These are phyloP conservation scores for Bostrychus sinensis DNA, from an alignment of 2,113 vertebrate species.

Conservation along the genomic window DNA sequence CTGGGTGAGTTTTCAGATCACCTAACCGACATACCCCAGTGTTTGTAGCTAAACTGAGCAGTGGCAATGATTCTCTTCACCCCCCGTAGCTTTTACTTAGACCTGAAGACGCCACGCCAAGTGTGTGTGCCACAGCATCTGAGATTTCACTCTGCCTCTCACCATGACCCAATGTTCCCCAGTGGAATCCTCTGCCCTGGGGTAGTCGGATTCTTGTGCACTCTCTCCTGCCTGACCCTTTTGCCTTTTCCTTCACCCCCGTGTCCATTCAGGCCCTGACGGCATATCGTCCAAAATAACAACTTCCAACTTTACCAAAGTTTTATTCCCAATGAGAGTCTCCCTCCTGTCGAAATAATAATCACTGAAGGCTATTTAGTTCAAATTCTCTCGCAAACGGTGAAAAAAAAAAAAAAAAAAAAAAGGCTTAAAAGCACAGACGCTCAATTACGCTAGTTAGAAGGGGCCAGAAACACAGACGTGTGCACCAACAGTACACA, in stretches of 20 bases:
- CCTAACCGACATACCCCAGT: constrained; percentile 22
- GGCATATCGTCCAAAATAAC: constrained; percentile 36
- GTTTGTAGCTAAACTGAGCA: constrained; percentile 69
- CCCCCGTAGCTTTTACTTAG: constrained; percentile 56
- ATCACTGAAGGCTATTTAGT: constrained; percentile 80
- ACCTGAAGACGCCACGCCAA: constrained; percentile 51
- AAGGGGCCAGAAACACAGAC: constrained; percentile 72
- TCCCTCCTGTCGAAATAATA: constrained; percentile 70
- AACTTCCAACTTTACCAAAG: constrained; percentile 66
- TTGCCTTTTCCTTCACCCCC: constrained; percentile 41
- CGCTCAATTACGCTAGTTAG: constrained; percentile 80
- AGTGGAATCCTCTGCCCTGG: constrained; percentile 51
- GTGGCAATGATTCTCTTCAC: constrained; percentile 46
- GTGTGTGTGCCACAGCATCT: constrained; percentile 62
- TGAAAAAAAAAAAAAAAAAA: constrained; percentile 66
- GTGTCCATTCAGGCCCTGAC: constrained; percentile 51
- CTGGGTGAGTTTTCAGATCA: constrained; percentile 35
- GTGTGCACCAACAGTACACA: constrained; percentile 44
- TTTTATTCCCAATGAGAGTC: constrained; percentile 70
- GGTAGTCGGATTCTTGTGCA: constrained; percentile 57
- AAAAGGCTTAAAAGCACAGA: constrained; percentile 66
- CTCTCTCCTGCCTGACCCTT: constrained; percentile 60
- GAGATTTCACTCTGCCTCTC: constrained; percentile 71
- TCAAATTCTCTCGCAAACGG: constrained; percentile 64
- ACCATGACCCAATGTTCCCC: constrained; percentile 57